These are phyloP conservation scores for Darevskia mixta DNA, from an alignment of 2,797 vertebrate species.

Conservation along the genomic window DNA sequence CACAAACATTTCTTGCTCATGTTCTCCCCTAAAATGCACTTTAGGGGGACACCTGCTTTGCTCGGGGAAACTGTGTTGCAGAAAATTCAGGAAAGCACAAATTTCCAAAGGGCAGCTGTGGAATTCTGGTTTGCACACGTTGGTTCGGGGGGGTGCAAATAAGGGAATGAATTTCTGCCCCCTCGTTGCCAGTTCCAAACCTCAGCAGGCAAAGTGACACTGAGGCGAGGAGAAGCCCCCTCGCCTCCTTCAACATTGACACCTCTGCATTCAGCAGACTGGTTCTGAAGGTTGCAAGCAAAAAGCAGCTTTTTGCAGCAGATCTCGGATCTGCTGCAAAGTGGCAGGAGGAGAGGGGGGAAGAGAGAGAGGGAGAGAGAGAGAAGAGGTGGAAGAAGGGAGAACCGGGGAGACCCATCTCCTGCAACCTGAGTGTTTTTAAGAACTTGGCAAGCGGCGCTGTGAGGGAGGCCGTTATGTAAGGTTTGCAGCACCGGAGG, in stretches of 20 bases:
- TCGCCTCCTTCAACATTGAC: not conserved
- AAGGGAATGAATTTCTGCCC: too few species aligned
- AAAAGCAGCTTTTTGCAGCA: not conserved
- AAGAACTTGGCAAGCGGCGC: not conserved
- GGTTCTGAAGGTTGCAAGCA: not conserved
- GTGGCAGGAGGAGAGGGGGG: not conserved
- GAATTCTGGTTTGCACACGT: too few species aligned
- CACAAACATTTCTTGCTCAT: too few species aligned
- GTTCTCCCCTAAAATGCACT: too few species aligned
- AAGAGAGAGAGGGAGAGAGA: too few species aligned
- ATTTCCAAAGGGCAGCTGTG: too few species aligned
- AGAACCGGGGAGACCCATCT: not conserved
- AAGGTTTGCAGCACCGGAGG: slow-evolving; percentile 12
- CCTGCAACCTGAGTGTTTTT: not conserved
- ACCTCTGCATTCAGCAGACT: not conserved
- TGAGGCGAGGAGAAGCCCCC: not conserved
- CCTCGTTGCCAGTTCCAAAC: not conserved
- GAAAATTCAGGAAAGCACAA: too few species aligned
- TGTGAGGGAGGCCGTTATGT: slow-evolving; percentile 1
- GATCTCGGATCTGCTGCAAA: not conserved
- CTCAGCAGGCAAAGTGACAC: not conserved
- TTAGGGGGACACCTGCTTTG: too few species aligned
- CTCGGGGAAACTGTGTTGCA: too few species aligned
- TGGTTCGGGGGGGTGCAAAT: too few species aligned
- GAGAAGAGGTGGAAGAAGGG: not conserved